These are phyloP conservation scores for Dioctria rufipes DNA, from an alignment of 2,888 invertebrate genomes.

Conservation along the genomic window DNA sequence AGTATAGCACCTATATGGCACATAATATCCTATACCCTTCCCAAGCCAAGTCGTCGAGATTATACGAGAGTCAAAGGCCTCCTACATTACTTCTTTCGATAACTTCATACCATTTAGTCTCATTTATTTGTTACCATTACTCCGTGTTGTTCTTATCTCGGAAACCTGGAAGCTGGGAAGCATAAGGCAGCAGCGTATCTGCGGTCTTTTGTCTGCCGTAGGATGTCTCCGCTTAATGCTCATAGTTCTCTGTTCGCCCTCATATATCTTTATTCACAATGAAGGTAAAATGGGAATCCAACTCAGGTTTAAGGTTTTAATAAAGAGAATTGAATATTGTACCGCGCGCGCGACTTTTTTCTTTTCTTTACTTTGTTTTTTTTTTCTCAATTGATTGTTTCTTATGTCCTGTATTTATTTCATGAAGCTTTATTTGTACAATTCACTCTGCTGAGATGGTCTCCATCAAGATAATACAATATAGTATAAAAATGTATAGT, in stretches of 20 bases:
- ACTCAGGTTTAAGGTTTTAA: neutral
- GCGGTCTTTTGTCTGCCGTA: constrained; percentile 40
- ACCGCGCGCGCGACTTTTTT: no score
- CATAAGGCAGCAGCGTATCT: constrained; percentile 22
- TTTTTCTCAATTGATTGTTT: no score
- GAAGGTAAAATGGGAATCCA: neutral
- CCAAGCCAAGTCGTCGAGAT: neutral
- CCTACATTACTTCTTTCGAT: constrained; percentile 56
- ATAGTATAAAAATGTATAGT: no score
- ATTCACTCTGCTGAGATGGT: no score
- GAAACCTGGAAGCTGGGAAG: constrained; percentile 10
- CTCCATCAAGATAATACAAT: no score
- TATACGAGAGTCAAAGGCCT: constrained; percentile 47
- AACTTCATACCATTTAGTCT: constrained; percentile 67
- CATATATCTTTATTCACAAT: constrained; percentile 48
- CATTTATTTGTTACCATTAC: constrained; percentile 72
- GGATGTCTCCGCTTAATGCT: constrained; percentile 35
- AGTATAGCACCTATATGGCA: neutral
- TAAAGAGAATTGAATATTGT: constrained; percentile 3
- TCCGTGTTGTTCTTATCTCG: constrained; percentile 60
- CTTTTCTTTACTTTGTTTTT: no score
- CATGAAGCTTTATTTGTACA: no score
- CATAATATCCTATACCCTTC: neutral
- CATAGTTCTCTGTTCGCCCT: constrained; percentile 38
- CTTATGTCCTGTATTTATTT: no score